Percentiles rank a stretch among this genome's conserved stretches.
phyloP scores from a whole-genome alignment of 2,797 vertebrate genomes.

The Gambelia wislizenii region DNA sequence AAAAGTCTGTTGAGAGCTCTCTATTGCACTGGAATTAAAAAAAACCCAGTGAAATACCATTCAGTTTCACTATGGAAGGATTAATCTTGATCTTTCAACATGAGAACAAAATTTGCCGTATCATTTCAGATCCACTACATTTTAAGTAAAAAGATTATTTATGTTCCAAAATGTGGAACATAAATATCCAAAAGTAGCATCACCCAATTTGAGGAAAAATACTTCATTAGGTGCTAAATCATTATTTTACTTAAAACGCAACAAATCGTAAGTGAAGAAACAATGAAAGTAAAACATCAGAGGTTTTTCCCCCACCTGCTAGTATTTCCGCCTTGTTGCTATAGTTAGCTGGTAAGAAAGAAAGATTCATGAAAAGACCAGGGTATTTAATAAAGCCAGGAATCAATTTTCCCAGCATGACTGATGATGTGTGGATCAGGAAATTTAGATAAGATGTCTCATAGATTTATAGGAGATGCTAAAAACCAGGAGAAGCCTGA shows the following conservation, averaged over 20 bases:
- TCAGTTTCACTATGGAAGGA: not conserved
- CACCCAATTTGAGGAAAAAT: constrained; percentile 1
- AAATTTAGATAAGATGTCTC: constrained; percentile 47
- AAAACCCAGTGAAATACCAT: constrained; percentile 22
- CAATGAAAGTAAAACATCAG: not conserved
- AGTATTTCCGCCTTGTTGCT: constrained; percentile 12
- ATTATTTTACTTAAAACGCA: not conserved
- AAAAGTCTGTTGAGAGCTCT: constrained; percentile 28
- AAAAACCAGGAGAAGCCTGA: constrained; percentile 50
- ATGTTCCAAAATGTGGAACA: not conserved
- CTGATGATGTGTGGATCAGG: constrained; percentile 26
- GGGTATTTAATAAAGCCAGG: constrained; percentile 30
- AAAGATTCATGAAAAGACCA: constrained; percentile 34
- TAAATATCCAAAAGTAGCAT: constrained; percentile 11
- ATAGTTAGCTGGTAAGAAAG: not conserved
- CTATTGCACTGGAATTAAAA: not conserved
- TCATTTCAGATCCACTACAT: not conserved
- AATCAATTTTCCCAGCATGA: constrained; percentile 53
- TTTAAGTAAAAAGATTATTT: constrained; percentile 4
- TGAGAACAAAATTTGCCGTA: constrained; percentile 10
- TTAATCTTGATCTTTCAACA: constrained; percentile 19
- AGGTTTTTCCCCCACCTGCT: constrained; percentile 3
- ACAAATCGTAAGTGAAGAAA: constrained; percentile 4
- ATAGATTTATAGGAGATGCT: constrained; percentile 51
- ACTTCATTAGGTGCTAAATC: not conserved